A percentile compares a stretch with the other conserved stretches of the same genome.
phyloP scores from a whole-genome alignment of 2,797 vertebrate genomes.

The Tinamus major region DNA sequence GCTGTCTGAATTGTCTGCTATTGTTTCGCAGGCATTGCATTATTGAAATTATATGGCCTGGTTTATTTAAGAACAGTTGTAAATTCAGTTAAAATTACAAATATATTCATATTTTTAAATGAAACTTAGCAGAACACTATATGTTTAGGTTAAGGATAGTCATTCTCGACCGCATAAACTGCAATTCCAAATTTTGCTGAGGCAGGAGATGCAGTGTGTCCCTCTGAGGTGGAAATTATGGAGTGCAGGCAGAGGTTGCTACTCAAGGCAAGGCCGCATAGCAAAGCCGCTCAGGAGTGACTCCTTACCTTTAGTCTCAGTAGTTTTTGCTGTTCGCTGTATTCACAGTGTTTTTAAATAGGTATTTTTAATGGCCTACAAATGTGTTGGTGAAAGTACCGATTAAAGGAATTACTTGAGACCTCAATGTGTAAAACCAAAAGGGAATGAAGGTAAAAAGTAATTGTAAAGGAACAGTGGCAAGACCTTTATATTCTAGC shows the following conservation, averaged over 20 bases:
- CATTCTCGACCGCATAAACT: not conserved
- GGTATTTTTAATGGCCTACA: not conserved
- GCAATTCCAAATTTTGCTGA: not conserved
- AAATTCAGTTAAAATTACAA: not conserved
- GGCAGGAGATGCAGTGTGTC: not conserved
- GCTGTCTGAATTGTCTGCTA: not conserved
- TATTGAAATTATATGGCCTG: not conserved
- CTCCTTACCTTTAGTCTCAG: not conserved
- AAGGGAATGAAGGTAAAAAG: not conserved
- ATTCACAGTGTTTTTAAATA: not conserved
- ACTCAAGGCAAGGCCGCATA: not conserved
- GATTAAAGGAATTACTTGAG: not conserved
- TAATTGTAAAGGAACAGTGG: not conserved
- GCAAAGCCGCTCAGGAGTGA: not conserved
- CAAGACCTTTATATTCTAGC: not conserved
- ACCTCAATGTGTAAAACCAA: not conserved
- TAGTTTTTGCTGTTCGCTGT: not conserved
- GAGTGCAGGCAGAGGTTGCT: not conserved
- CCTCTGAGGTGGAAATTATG: not conserved
- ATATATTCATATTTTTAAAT: not conserved
- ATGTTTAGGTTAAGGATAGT: not conserved
- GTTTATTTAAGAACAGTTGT: not conserved
- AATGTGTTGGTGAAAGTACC: not conserved
- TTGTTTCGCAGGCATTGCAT: not conserved
- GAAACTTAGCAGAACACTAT: not conserved